Base-by-base conservation (phyloP, 35 echinoderm and acorn worm species). In the Ptychodera flava region DNA sequence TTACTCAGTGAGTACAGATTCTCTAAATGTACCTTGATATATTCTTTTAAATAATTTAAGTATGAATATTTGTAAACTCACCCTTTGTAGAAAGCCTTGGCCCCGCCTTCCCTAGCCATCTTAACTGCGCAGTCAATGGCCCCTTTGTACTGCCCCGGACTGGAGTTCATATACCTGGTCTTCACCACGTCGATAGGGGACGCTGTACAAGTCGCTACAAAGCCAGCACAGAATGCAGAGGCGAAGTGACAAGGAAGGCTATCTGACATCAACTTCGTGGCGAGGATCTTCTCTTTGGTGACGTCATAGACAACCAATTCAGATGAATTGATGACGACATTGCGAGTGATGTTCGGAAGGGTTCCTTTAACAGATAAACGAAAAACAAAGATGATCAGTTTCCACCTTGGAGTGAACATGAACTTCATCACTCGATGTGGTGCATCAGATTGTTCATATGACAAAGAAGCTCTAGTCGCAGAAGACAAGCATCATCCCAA, bases 1-100 rank as follows among this genome's bases (percentile, higher is more conserved):
- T n/a, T n/a, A n/a, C n/a, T n/a, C n/a, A n/a, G n/a, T n/a, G n/a
- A n/a, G n/a, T n/a, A n/a, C n/a, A n/a, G n/a, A n/a, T n/a, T n/a
- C n/a, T n/a, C n/a, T n/a, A n/a, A n/a, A n/a, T n/a, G n/a, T n/a
- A n/a, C n/a, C n/a, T n/a, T n/a, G n/a, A n/a, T n/a, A n/a, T n/a
- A n/a, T n/a, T n/a, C n/a, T n/a, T n/a, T n/a, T n/a, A n/a, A n/a
- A n/a, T n/a, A n/a, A n/a, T n/a, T n/a, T n/a, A n/a, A n/a, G n/a
- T n/a, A n/a, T n/a, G n/a, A n/a, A n/a, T n/a, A n/a, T n/a, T n/a
- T n/a, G n/a, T n/a, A n/a, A n/a, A 64, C 95, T 92, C 83, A 98
- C 95, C 95, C 95, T 98, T 98, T 98, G 36, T 98, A 98, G 53
- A 98, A 98, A 15, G 95, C 95, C 32, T 85, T 31, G 22, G 92